Evolutionary conservation across 92 coral and sea anemone species (phyloP), one percentile per base, ranked within the genome.

Genomic region (Heliopora coerulea): DNA sequence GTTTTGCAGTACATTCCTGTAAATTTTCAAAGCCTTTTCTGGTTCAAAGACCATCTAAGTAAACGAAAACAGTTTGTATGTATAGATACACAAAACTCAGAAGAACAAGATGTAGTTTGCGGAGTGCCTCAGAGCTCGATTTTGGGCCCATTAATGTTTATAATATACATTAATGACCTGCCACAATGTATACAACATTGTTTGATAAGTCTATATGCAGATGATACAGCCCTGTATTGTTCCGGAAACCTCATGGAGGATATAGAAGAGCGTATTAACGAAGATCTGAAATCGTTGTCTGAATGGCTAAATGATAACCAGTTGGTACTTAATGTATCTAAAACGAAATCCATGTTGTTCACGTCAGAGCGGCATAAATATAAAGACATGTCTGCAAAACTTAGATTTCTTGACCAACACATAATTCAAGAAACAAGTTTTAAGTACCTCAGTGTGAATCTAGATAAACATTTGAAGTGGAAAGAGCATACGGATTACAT

Each of bases 71-170:
- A 82, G 56, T 56, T 59, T 41, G 86, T 65, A 74, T 15, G 26
- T 41, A 73, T 81, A 54, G 85, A 81, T 33, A 61, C 85, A 18
- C 59, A 81, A 39, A 49, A 52, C 54, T 81, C 85, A 50, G 85
- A 81, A 34, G 85, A 77, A 39, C 48, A 62, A 42, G 60, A 61
- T 49, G 62, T 61, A 8, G 62, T 29, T 44, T 64, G 60, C 62
- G 80, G 68, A 28, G 81, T 74, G 37, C 85, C 81, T 14, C 75
- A 73, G 46, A 75, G 85, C 32, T 74, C 86, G 19, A 82, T 56
- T 30, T 65, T 66, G 3, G 76, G 82, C 40, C 76, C 76, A 29
- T 74, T 65, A 67, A 30, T 78, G 35, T 65, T 65, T 31, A 20
- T 80, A 34, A 52, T 11, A 17, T 65, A 66, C 54, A 66, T 66